Percentiles rank a stretch among this genome's conserved stretches.
phyloP scores from a whole-genome alignment of 2,888 invertebrate species.

The Ormyrus nitidulus region DNA sequence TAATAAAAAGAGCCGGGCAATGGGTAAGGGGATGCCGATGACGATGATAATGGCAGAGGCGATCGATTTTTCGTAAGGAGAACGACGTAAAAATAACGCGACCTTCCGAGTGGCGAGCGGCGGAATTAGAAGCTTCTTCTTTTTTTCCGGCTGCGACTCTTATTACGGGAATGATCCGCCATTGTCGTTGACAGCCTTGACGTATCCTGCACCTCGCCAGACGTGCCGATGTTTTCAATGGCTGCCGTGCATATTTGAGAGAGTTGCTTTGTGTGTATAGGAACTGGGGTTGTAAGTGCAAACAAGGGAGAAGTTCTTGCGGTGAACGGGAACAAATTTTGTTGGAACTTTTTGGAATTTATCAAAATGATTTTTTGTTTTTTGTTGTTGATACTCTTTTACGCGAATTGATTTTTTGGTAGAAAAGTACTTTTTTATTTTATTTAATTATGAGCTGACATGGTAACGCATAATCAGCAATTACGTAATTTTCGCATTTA shows the following conservation, averaged over 20 bases:
- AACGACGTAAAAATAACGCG: slow-evolving; percentile 38
- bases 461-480: no score
- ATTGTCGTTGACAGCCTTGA: neutral
- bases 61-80: slow-evolving; percentile 20
- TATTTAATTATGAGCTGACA: no score
- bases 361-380: no score
- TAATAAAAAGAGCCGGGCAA: neutral
- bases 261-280: neutral
- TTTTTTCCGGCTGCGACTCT: neutral
- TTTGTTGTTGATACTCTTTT: no score
- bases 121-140: slow-evolving; percentile 34
- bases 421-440: no score
- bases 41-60: neutral
- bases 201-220: neutral
- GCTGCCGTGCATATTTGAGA: neutral
- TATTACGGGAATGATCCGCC: slow-evolving; percentile 13
- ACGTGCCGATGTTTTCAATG: neutral
- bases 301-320: no score
- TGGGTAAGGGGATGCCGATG: neutral
- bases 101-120: slow-evolving; percentile 34
- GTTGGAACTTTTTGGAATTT: no score
- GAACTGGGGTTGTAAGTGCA: no score
- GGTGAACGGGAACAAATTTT: no score
- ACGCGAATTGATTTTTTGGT: no score
- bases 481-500: no score